phyloP scores from a whole-genome alignment of 2,888 invertebrate genomes.

The Chaitophorus viminalis region DNA sequence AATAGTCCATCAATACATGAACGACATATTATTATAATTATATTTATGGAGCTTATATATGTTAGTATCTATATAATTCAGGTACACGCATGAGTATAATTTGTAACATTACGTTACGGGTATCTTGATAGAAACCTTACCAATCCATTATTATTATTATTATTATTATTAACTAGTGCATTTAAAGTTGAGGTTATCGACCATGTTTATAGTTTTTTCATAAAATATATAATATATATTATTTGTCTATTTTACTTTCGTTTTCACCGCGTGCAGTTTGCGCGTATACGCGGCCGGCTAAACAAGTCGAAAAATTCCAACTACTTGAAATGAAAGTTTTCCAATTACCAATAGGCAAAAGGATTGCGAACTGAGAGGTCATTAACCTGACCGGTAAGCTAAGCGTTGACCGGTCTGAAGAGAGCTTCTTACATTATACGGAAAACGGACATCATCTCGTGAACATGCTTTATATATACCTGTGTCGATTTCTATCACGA shows the following conservation, averaged over 20 bases:
- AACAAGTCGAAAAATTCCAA: constrained; percentile 36
- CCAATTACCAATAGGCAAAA: constrained; percentile 21
- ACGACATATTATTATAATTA: too few species aligned
- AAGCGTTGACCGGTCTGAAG: constrained; percentile 31
- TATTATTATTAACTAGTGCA: too few species aligned
- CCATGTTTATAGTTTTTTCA: background rate
- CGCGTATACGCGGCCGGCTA: background rate
- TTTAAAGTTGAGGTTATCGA: background rate
- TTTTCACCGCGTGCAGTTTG: background rate
- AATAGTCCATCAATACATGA: too few species aligned
- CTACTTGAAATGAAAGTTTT: constrained; percentile 56
- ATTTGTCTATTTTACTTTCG: constrained; percentile 6
- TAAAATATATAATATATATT: background rate
- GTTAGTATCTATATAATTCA: too few species aligned
- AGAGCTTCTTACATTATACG: constrained; percentile 18
- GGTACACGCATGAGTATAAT: too few species aligned
- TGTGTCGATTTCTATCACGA: constrained; percentile 53
- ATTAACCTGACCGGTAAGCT: background rate
- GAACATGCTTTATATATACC: background rate
- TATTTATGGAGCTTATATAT: too few species aligned
- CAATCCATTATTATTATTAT: too few species aligned
- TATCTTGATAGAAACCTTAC: too few species aligned
- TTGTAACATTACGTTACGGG: too few species aligned
- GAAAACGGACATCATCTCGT: constrained; percentile 11
- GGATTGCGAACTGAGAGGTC: constrained; percentile 24